phyloP scores from a whole-genome alignment of 2,888 invertebrate species.

The Phyto melanocephala region DNA sequence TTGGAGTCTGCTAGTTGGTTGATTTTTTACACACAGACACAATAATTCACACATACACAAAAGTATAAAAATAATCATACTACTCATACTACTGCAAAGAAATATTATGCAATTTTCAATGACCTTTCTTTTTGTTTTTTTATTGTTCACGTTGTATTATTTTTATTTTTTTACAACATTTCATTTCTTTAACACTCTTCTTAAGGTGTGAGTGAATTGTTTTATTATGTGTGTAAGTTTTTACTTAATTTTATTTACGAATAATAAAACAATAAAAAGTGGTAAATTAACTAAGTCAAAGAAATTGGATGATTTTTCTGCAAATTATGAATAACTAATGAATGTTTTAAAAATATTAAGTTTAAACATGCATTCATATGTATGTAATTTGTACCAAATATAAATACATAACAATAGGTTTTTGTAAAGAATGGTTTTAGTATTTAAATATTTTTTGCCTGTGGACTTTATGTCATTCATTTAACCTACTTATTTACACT shows the following conservation, averaged over 20 bases:
- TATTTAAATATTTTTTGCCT: background rate
- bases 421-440: background rate
- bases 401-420: background rate
- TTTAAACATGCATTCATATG: background rate
- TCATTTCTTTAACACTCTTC: constrained; percentile 15
- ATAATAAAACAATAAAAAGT: constrained; percentile 1
- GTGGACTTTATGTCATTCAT: too few species aligned
- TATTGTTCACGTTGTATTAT: constrained; percentile 8
- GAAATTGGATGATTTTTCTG: constrained; percentile 29
- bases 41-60: background rate
- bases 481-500: background rate
- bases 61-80: background rate
- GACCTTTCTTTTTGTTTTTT: constrained; percentile 64
- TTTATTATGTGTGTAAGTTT: constrained; percentile 24
- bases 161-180: constrained; percentile 25
- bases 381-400: background rate
- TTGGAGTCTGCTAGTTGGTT: constrained; percentile 33
- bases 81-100: constrained; percentile 7
- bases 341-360: background rate
- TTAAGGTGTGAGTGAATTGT: constrained; percentile 6
- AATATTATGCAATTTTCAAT: constrained; percentile 62
- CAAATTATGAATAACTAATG: constrained; percentile 40
- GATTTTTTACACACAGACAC: background rate
- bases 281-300: background rate
- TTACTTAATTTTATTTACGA: background rate